These are phyloP conservation scores for Popillia japonica DNA, from an alignment of 1,140 invertebrate genomes.

Conservation along the genomic window DNA sequence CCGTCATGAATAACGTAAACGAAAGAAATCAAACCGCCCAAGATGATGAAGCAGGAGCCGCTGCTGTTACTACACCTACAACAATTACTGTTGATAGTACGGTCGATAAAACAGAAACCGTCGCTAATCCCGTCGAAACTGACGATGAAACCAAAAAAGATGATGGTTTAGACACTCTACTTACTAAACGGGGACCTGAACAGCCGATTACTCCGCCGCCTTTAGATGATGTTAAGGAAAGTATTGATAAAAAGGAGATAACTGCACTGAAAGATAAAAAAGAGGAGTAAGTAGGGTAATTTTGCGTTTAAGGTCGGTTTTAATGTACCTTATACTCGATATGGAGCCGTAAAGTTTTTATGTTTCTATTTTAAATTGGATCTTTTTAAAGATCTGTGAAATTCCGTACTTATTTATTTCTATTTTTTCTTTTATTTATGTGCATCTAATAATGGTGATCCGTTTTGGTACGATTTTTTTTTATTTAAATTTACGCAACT, in stretches of 20 bases:
- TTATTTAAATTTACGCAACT: too few relatives aligned
- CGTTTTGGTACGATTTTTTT: neutral
- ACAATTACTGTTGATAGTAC: neutral
- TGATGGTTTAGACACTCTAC: neutral
- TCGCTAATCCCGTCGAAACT: neutral
- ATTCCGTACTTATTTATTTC: constrained; percentile 26
- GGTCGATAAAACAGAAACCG: neutral
- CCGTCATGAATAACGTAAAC: neutral
- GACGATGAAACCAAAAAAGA: constrained; percentile 6
- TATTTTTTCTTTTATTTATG: neutral
- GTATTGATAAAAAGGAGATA: neutral
- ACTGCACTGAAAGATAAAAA: constrained; percentile 9
- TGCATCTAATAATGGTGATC: neutral
- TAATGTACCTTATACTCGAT: neutral
- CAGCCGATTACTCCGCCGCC: neutral
- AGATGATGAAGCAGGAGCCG: neutral
- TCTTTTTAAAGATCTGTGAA: constrained; percentile 2
- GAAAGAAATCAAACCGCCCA: constrained; percentile 13
- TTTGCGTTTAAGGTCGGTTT: neutral
- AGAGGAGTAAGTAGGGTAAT: neutral
- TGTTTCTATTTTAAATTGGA: neutral
- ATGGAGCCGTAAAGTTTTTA: neutral
- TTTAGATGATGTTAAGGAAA: neutral
- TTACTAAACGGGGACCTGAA: neutral
- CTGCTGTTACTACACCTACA: neutral